phyloP scores from a whole-genome alignment of 2,113 vertebrate genomes.

The Noturus placidus region DNA sequence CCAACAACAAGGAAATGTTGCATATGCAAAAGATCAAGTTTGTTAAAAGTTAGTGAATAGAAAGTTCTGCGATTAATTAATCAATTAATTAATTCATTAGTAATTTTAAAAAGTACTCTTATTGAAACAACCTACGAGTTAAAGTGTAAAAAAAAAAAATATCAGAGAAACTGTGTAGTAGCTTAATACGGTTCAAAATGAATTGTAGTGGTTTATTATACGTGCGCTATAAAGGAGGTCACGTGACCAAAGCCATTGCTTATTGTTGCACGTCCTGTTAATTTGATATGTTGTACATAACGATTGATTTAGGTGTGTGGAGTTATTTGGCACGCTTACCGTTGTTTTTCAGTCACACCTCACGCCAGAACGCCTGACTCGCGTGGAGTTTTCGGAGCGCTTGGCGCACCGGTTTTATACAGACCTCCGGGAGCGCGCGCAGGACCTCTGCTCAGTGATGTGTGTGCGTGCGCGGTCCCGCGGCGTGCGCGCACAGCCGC shows the following conservation, averaged over 20 bases:
- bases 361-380: slow-evolving; percentile 65
- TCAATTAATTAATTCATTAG: background rate
- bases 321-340: slow-evolving; percentile 64
- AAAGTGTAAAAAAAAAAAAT: background rate
- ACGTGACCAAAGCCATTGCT: background rate
- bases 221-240: background rate
- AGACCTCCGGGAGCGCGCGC: slow-evolving; percentile 44
- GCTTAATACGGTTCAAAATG: background rate
- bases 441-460: slow-evolving; percentile 23
- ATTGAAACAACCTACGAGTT: background rate
- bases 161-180: background rate
- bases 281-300: background rate
- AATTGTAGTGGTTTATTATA: background rate
- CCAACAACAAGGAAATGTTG: background rate
- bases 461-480: slow-evolving; percentile 10
- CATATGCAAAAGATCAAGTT: background rate
- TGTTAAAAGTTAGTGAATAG: background rate
- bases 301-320: background rate
- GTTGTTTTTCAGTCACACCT: slow-evolving; percentile 62
- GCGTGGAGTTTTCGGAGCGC: slow-evolving; percentile 70
- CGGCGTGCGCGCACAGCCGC: background rate
- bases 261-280: background rate
- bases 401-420: slow-evolving; percentile 80
- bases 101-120: background rate
- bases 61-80: background rate